These are phyloP conservation scores for Drosophila malerkotliana DNA, from an alignment of 1,140 invertebrate genomes.

Conservation along the genomic window DNA sequence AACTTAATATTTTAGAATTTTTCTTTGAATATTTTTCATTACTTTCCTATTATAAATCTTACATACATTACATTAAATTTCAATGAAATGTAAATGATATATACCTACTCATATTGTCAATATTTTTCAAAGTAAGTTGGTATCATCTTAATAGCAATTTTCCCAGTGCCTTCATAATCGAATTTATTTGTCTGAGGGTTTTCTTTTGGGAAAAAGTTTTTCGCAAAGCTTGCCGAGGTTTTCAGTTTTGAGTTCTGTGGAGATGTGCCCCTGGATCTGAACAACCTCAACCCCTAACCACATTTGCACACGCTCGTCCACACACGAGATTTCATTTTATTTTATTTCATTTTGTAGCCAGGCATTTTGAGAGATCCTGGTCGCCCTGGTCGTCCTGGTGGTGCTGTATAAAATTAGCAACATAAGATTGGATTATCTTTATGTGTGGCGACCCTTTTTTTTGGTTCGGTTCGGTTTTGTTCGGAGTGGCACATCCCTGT, in stretches of 20 bases:
- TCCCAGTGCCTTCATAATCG: slow-evolving; percentile 60
- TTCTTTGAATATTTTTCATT: neutral
- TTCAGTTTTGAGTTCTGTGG: slow-evolving; percentile 47
- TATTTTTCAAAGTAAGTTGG: neutral
- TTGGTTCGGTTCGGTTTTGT: neutral
- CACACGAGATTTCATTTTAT: slow-evolving; percentile 72
- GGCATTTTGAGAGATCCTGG: slow-evolving; percentile 30
- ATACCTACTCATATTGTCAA: too few relatives aligned
- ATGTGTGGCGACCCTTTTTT: slow-evolving; percentile 48
- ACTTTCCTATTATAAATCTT: too few relatives aligned
- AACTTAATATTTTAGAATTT: neutral
- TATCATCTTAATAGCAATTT: neutral
- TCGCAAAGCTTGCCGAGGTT: slow-evolving; percentile 62
- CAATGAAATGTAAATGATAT: too few relatives aligned
- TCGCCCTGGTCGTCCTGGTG: slow-evolving; percentile 17
- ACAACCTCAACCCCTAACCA: slow-evolving; percentile 47
- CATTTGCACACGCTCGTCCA: slow-evolving; percentile 71
- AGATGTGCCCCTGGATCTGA: neutral
- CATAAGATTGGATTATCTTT: slow-evolving; percentile 81
- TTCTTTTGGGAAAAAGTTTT: slow-evolving; percentile 65
- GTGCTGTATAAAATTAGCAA: slow-evolving; percentile 80
- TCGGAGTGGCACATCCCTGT: slow-evolving; percentile 49
- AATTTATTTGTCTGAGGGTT: slow-evolving; percentile 75
- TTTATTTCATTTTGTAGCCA: slow-evolving; percentile 64
- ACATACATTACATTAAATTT: too few relatives aligned